Base-by-base conservation (phyloP, 2,797 vertebrate genomes). In the Melanotaenia parkinsoni region DNA sequence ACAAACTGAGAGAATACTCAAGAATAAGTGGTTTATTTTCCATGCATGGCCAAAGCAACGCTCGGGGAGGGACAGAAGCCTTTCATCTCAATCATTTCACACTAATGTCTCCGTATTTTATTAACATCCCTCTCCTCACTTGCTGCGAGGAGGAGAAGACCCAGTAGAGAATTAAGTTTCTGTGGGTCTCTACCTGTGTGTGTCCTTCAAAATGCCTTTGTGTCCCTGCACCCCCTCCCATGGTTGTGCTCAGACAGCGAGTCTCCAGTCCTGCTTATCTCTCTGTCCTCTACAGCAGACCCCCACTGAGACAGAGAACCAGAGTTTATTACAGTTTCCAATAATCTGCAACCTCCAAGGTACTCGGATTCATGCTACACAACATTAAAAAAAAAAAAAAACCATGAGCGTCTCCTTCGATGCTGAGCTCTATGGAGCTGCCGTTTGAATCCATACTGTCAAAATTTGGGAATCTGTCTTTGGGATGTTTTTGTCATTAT, bases 291-390 rank as follows among this genome's bases (percentile, higher is more conserved):
- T 75, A 76, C 82, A 86, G 82, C 89, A 85, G 78, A 70, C 88
- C 88, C 90, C 88, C 86, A 53, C 86, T 66, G 87, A 86, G 86
- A 90, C 79, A 40, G 69, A 80, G 81, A 88, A 83, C 53, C 81
- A 84, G 74, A 86, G 89, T 92, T 93, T 90, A 93, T 92, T 86
- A 88, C 89, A 86, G 86, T 85, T 82, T 82, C 70, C 83, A 86
- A 89, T 88, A 87, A 91, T 89, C 83, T 78, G 78, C 73, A 82
- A 75, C 83, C 87, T 84, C 89, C 0, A 22, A 85, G 83, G 87
- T 86, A 70, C 73, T 70, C 43, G 1, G 61, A 75, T 69, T 83
- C 74, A 35, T 63, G 76, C 77, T 61, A 63, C 67, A 68, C 56
- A 78, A 72, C 63, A 80, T 81, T 82, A 76, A 62, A 59, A 24